Percentiles rank a stretch among this genome's conserved stretches.
These are phyloP conservation scores for Psilopogon haemacephalus DNA, from an alignment of 2,113 vertebrate genomes.

Conservation along the genomic window DNA sequence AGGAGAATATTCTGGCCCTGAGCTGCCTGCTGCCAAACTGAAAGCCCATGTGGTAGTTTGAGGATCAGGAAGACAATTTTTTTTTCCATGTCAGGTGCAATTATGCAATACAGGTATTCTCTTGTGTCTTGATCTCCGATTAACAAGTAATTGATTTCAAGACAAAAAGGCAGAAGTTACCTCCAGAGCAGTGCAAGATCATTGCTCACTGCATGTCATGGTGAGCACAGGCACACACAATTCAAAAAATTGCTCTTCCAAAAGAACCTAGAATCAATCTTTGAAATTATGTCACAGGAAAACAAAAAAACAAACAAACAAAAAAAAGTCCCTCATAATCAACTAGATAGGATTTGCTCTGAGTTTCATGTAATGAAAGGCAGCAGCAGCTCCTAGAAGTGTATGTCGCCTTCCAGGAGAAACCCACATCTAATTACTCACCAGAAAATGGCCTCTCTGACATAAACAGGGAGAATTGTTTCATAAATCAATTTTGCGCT, in stretches of 20 bases:
- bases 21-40: background rate
- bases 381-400: background rate
- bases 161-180: background rate
- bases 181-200: background rate
- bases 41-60: background rate
- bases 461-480: conserved; percentile 67
- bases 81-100: background rate
- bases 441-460: conserved; percentile 53
- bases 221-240: background rate
- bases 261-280: conserved; percentile 8
- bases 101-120: background rate
- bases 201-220: background rate
- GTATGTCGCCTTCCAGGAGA: conserved; percentile 1
- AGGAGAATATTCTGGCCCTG: background rate
- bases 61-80: background rate
- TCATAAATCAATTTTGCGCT: conserved; percentile 68
- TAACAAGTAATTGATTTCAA: background rate
- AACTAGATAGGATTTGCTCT: conserved; percentile 3
- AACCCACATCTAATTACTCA: conserved; percentile 63
- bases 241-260: conserved; percentile 11
- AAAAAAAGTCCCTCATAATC: background rate
- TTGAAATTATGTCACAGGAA: background rate
- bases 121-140: background rate
- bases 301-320: too few species aligned
- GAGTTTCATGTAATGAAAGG: conserved; percentile 28